Conservation (phyloP, 2,888 invertebrate species). For the Clitarchus hookeri region DNA sequence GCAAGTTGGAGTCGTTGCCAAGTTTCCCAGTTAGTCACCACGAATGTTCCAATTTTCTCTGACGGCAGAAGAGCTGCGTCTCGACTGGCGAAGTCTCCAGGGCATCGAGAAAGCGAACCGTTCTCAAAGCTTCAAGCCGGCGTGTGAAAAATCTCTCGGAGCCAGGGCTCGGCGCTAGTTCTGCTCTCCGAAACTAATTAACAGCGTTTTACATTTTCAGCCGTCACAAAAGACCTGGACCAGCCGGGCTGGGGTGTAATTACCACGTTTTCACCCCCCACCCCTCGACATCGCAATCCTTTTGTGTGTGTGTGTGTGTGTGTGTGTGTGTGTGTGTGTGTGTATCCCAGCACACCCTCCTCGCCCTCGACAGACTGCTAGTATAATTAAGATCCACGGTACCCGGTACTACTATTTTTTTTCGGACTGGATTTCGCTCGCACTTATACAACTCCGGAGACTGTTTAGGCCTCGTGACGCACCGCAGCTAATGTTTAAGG, state of each 20-base stretch:
- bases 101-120: neutral
- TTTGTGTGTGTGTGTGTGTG: too few relatives aligned
- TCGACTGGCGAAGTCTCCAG: too few relatives aligned
- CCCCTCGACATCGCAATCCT: neutral
- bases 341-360: neutral
- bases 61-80: too few relatives aligned
- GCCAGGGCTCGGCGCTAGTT: neutral
- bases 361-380: neutral
- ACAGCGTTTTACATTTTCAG: slow-evolving; percentile 14
- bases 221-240: neutral
- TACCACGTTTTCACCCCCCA: neutral
- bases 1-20: too few relatives aligned
- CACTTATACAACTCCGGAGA: too few relatives aligned
- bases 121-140: neutral
- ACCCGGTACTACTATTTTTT: neutral
- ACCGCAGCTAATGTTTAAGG: too few relatives aligned
- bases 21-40: too few relatives aligned
- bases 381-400: neutral
- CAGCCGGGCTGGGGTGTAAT: neutral
- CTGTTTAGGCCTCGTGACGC: too few relatives aligned
- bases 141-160: neutral
- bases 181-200: neutral
- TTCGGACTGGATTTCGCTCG: neutral
- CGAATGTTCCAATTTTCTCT: too few relatives aligned
- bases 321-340: too few relatives aligned